A percentile compares a stretch with the other conserved stretches of the same genome.
Conservation (phyloP, 2,888 invertebrate species). For the Diabrotica balteata region DNA sequence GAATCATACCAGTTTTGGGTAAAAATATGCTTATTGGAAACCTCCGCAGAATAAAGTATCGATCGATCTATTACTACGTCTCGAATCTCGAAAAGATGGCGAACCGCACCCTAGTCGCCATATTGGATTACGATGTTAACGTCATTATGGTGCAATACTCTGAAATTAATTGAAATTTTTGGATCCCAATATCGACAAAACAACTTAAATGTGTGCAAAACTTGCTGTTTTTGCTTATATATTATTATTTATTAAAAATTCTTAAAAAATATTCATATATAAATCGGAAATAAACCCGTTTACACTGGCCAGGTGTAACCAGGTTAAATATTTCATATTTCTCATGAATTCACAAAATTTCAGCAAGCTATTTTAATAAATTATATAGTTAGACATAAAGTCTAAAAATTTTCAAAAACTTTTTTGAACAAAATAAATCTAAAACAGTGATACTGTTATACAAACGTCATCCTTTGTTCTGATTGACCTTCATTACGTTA, state of each 20-base stretch:
- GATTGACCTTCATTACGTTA: too few relatives aligned
- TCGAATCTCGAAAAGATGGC: conserved; percentile 18
- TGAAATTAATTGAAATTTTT: conserved; percentile 32
- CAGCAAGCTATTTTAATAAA: conserved; percentile 20
- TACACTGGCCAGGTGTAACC: conserved; percentile 33
- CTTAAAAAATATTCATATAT: background rate
- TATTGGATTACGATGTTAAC: conserved; percentile 27
- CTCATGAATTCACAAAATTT: conserved; percentile 19
- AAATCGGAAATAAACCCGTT: conserved; percentile 8
- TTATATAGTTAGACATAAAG: background rate
- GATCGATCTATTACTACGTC: conserved; percentile 13
- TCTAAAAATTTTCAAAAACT: too few relatives aligned
- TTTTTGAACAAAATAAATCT: too few relatives aligned
- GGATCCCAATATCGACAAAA: conserved; percentile 19
- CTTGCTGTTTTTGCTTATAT: conserved; percentile 30
- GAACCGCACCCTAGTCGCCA: conserved; percentile 33
- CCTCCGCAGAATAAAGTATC: conserved; percentile 1
- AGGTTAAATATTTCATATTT: conserved; percentile 3
- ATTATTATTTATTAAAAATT: background rate
- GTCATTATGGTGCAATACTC: conserved; percentile 28
- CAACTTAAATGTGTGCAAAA: conserved; percentile 8
- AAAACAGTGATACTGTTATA: too few relatives aligned
- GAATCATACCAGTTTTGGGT: conserved; percentile 23
- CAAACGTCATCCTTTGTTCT: too few relatives aligned
- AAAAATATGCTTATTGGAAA: conserved; percentile 19